Evolutionary conservation across 2,888 invertebrate genomes (phyloP).

Genomic region (Anodontia alba): DNA sequence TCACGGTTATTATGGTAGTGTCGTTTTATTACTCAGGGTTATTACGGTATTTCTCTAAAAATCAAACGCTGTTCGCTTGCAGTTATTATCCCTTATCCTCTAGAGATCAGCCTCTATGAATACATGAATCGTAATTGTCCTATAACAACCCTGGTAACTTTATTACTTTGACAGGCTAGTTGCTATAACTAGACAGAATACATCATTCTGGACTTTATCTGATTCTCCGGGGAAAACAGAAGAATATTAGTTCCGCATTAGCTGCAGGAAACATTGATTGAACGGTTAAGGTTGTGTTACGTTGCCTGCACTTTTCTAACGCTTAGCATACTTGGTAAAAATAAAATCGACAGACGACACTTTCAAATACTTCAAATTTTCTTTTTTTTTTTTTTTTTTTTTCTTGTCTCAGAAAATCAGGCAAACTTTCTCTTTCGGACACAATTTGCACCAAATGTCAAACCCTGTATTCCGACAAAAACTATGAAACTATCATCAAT

Average conservation of each 20-base stretch:
- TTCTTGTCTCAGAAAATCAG: too few relatives aligned
- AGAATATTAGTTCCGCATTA: neutral
- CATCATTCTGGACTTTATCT: constrained; percentile 6
- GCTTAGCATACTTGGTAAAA: too few relatives aligned
- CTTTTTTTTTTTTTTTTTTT: too few relatives aligned
- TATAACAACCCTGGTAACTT: neutral
- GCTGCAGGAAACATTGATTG: neutral
- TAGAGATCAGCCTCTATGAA: neutral
- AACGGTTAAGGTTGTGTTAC: neutral
- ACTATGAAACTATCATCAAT: too few relatives aligned
- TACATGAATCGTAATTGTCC: constrained; percentile 9
- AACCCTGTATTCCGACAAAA: too few relatives aligned
- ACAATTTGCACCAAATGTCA: too few relatives aligned
- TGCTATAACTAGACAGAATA: constrained; percentile 9
- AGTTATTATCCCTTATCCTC: neutral
- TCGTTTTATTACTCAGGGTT: too few relatives aligned
- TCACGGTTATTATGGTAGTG: too few relatives aligned
- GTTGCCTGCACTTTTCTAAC: neutral
- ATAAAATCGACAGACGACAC: too few relatives aligned
- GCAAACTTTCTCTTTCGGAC: too few relatives aligned
- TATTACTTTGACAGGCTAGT: constrained; percentile 5
- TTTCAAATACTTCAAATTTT: too few relatives aligned
- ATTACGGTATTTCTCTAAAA: neutral
- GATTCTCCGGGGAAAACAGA: neutral
- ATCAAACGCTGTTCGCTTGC: neutral